Conservation (phyloP, 2,113 vertebrate genomes). For the Riparia riparia region DNA sequence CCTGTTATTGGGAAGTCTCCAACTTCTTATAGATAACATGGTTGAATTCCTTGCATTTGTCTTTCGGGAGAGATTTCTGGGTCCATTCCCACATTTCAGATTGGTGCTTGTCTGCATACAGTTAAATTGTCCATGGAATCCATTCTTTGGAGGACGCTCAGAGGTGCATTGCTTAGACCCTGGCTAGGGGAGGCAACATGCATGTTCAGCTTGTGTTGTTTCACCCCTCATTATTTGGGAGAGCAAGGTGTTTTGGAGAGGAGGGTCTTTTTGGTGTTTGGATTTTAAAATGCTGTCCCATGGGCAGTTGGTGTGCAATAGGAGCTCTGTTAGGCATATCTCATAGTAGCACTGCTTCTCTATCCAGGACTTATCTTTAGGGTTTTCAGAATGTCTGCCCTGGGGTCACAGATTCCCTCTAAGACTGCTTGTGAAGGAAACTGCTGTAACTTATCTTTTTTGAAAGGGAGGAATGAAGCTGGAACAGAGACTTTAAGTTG, state of each 20-base stretch:
- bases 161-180: background rate
- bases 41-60: background rate
- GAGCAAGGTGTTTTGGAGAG: background rate
- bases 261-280: background rate
- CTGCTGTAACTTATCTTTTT: background rate
- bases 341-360: background rate
- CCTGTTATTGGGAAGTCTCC: constrained; percentile 29
- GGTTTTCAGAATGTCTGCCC: constrained; percentile 27
- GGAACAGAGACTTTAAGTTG: background rate
- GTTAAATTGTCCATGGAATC: background rate
- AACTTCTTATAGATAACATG: background rate
- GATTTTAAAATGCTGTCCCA: background rate
- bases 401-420: background rate
- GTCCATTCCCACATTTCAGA: background rate
- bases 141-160: background rate
- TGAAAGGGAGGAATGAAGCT: background rate
- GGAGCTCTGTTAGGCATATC: background rate
- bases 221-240: background rate
- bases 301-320: background rate
- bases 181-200: background rate
- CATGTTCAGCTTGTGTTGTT: background rate
- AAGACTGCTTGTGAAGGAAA: constrained; percentile 1
- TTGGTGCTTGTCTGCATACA: background rate
- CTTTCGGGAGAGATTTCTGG: constrained; percentile 16
- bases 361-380: background rate